Percentiles rank a stretch among this genome's conserved stretches.
phyloP scores from a whole-genome alignment of 2,888 invertebrate genomes.

The Polyommatus iphigenia region DNA sequence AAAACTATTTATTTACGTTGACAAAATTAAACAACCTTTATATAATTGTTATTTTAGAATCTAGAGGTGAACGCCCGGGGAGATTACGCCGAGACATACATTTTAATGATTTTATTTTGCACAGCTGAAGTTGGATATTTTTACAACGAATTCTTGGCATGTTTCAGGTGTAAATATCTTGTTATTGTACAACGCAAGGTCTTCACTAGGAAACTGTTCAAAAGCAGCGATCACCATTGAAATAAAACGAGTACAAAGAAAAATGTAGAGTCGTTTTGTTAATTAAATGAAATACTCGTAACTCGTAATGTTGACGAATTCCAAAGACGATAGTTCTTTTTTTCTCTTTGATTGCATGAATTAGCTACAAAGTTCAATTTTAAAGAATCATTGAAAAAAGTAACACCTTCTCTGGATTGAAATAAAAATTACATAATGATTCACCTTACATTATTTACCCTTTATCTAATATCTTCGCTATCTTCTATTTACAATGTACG shows the following conservation, averaged over 20 bases:
- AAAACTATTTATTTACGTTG: constrained; percentile 10
- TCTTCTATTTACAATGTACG: constrained; percentile 4
- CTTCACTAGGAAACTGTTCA: no score
- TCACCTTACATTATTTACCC: not conserved
- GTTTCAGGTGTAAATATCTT: not conserved
- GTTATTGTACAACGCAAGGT: not conserved
- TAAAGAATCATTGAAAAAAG: not conserved
- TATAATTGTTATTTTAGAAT: not conserved
- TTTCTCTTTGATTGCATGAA: not conserved
- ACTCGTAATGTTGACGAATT: not conserved
- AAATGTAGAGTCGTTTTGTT: not conserved
- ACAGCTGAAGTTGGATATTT: not conserved
- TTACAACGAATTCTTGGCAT: not conserved
- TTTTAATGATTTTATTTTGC: not conserved
- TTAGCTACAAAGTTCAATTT: not conserved
- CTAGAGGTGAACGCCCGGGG: not conserved
- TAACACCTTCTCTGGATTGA: not conserved
- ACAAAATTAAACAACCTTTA: not conserved
- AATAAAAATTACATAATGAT: constrained; percentile 6
- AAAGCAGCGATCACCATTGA: no score
- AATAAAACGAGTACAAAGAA: not conserved
- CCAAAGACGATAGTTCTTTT: not conserved
- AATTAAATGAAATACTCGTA: not conserved
- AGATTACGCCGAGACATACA: not conserved
- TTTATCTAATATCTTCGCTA: not conserved